phyloP scores from a whole-genome alignment of 2,113 vertebrate genomes.

The Muntiacus muntjak region DNA sequence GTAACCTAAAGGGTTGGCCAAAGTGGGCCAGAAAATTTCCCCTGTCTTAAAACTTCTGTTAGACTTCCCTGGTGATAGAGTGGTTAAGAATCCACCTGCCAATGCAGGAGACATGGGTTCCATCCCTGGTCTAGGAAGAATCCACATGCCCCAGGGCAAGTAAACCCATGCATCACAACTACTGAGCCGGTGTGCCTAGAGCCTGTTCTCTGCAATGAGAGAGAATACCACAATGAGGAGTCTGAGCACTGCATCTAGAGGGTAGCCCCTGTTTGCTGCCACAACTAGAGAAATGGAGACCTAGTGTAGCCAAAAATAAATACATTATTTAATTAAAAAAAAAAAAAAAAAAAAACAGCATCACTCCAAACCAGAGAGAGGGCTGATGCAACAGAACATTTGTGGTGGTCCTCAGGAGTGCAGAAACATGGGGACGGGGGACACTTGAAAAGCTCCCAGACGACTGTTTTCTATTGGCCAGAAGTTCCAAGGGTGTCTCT shows the following conservation, averaged over 20 bases:
- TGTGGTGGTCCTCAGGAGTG: fast-evolving
- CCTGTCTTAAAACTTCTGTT: neutral
- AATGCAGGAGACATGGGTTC: neutral
- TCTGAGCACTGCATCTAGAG: neutral
- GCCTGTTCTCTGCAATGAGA: fast-evolving
- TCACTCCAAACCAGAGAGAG: fast-evolving
- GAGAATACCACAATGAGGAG: neutral
- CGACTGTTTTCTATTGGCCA: fast-evolving
- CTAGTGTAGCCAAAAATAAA: neutral
- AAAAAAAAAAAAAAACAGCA: neutral
- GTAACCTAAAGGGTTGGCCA: neutral
- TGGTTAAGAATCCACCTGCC: neutral
- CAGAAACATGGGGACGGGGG: fast-evolving
- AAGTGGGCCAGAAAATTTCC: too few relatives aligned
- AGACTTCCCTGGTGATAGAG: neutral
- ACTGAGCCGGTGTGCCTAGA: neutral
- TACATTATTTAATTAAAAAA: neutral
- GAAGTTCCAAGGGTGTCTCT: neutral
- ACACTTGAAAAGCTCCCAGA: neutral
- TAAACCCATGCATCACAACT: neutral
- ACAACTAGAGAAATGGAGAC: neutral
- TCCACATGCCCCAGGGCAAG: neutral
- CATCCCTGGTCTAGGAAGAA: neutral
- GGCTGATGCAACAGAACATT: fast-evolving
- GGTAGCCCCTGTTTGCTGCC: neutral